Conservation (phyloP, 2,888 invertebrate genomes). For the Cybosia mesomella region DNA sequence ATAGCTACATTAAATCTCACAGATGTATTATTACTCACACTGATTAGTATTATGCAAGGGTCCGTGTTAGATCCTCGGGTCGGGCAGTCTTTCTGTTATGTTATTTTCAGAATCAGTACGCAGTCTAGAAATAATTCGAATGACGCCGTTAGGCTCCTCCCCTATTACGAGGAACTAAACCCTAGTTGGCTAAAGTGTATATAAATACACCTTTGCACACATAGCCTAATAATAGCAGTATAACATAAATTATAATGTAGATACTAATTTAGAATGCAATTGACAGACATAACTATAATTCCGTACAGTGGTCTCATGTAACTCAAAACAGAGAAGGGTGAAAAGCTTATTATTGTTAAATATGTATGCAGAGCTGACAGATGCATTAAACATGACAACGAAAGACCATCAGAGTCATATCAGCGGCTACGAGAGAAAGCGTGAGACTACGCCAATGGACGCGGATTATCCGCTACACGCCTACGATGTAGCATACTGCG, state of each 20-base stretch:
- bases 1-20: not conserved
- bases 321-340: conserved; percentile 49
- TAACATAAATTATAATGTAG: not conserved
- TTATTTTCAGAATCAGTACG: too few relatives aligned
- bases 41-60: too few relatives aligned
- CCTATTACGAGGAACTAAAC: not conserved
- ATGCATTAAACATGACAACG: conserved; percentile 81
- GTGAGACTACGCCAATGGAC: conserved; percentile 82
- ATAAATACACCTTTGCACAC: not conserved
- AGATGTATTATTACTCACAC: too few relatives aligned
- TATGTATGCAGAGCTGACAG: conserved; percentile 72
- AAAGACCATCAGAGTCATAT: conserved; percentile 79
- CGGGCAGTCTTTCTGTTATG: too few relatives aligned
- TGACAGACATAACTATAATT: not conserved
- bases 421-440: conserved; percentile 65
- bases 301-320: conserved; percentile 9
- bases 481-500: conserved; percentile 75
- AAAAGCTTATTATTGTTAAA: conserved; percentile 67
- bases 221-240: not conserved
- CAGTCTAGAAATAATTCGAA: not conserved
- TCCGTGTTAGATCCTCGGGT: too few relatives aligned
- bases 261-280: not conserved
- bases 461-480: conserved; percentile 80
- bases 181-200: not conserved
- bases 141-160: not conserved